Base-by-base conservation (phyloP, 2,888 invertebrate genomes). In the Brenthis ino region DNA sequence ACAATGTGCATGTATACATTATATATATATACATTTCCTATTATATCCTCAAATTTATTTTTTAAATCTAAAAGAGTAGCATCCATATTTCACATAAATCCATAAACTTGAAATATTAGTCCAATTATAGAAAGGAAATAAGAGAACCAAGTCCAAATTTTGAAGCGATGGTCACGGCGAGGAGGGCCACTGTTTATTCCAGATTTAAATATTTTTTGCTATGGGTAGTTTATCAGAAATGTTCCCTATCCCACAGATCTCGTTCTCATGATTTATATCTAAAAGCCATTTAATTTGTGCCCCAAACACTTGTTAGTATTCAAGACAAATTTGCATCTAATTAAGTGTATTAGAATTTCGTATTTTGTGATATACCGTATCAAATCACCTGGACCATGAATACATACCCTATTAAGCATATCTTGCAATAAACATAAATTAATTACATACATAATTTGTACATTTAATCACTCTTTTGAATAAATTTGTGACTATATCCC, bases 101-200 rank as follows among this genome's bases (percentile, higher is more conserved):
- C 48, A 50, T 53, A 28, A 60, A 53, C 60, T 24, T 85, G 85
- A 87, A 84, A 84, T 87, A 88, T 89, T 85, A 82, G 72, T 80
- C 82, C 82, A 85, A 85, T 89, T 88, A 87, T 83, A 85, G 83
- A 84, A 85, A 84, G 81, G 76, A 72, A 71, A 83, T 81, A 85
- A 80, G 76, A 77, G 83, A 82, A 82, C 84, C 85, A 81, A 84
- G 82, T 83, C 82, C 77, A 86, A 86, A 87, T 85, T 85, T 80
- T 80, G 79, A 81, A 76, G 89, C 85, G 54, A 64, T 28, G 83
- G 92, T 82, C 61, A 77, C 82, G 73, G 77, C 78, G 85, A 69
- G 85, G 88, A 86, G 87, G 91, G 91, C 92, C 92, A 92, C 91
- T 87, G 89, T 91, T 87, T 83, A 82, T 82, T 77, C 78, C 84